Percentiles rank a stretch among this genome's conserved stretches.
phyloP scores from a whole-genome alignment of 1,140 invertebrate genomes.

The Steinernema khuongi region DNA sequence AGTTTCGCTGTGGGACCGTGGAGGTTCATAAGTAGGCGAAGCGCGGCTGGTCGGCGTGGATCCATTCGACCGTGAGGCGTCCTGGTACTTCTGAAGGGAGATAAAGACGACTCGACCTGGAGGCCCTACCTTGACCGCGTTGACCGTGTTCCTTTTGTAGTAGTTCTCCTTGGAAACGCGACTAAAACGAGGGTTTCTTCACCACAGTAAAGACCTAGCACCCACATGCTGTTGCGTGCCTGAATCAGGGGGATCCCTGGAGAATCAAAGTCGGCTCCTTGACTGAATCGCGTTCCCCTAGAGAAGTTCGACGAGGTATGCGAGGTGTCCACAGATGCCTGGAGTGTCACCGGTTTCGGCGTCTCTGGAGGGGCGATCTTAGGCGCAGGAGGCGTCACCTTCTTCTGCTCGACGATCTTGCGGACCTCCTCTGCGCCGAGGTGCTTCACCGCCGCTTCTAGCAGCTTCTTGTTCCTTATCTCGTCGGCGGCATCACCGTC shows the following conservation, averaged over 20 bases:
- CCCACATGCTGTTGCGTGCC: background rate
- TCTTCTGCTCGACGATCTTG: background rate
- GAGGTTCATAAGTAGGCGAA: background rate
- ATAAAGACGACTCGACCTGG: background rate
- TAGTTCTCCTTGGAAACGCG: background rate
- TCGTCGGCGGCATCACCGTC: background rate
- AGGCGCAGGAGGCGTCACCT: background rate
- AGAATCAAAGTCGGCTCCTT: background rate
- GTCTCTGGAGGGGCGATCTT: conserved; percentile 3
- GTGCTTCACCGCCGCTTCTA: background rate
- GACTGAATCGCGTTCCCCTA: background rate
- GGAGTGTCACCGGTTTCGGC: background rate
- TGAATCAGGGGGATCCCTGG: conserved; percentile 1
- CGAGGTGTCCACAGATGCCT: background rate
- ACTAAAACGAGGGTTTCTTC: background rate
- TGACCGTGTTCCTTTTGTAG: background rate
- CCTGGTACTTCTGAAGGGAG: background rate
- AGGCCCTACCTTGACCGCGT: background rate
- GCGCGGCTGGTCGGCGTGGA: background rate
- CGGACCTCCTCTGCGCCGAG: background rate
- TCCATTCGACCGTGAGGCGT: background rate
- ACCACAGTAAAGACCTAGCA: background rate
- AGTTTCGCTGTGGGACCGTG: background rate
- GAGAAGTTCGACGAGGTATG: background rate
- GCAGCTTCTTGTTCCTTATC: background rate